Evolutionary conservation across 2,888 invertebrate species (phyloP).

Genomic region (Caenorhabditis becei): DNA sequence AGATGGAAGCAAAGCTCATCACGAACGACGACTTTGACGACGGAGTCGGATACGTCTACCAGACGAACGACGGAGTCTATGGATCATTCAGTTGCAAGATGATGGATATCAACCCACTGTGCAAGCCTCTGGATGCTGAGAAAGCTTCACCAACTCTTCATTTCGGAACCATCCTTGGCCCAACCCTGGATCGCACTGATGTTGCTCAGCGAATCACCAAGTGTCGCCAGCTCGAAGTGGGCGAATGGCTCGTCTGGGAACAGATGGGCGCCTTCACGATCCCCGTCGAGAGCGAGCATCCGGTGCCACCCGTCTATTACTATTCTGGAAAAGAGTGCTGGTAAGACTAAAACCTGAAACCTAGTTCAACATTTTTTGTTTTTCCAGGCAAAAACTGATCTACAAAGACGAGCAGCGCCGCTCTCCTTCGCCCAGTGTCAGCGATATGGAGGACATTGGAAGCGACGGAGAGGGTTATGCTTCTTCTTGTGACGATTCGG

Average conservation of each 20-base stretch:
- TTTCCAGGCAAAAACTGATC: constrained; percentile 50
- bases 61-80: constrained; percentile 84
- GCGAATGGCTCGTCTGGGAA: constrained; percentile 88
- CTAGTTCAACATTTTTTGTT: not conserved
- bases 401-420: constrained; percentile 57
- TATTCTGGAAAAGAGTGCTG: constrained; percentile 70
- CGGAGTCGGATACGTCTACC: constrained; percentile 75
- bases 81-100: constrained; percentile 86
- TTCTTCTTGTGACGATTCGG: constrained; percentile 51
- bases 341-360: constrained; percentile 36
- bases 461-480: constrained; percentile 56
- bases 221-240: constrained; percentile 73
- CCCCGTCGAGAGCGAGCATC: constrained; percentile 94
- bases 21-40: constrained; percentile 76
- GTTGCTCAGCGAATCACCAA: constrained; percentile 68
- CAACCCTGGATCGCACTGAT: constrained; percentile 70
- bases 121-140: constrained; percentile 68
- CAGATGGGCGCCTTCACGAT: constrained; percentile 98
- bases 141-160: constrained; percentile 36
- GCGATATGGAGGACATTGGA: constrained; percentile 45
- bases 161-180: constrained; percentile 73
- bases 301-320: constrained; percentile 85
- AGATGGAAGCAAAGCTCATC: constrained; percentile 82
- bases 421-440: constrained; percentile 47
- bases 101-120: constrained; percentile 72